A percentile compares a stretch with the other conserved stretches of the same genome.
Evolutionary conservation across 2,888 invertebrate species (phyloP).

Genomic region (Tetrapedia diversipes): DNA sequence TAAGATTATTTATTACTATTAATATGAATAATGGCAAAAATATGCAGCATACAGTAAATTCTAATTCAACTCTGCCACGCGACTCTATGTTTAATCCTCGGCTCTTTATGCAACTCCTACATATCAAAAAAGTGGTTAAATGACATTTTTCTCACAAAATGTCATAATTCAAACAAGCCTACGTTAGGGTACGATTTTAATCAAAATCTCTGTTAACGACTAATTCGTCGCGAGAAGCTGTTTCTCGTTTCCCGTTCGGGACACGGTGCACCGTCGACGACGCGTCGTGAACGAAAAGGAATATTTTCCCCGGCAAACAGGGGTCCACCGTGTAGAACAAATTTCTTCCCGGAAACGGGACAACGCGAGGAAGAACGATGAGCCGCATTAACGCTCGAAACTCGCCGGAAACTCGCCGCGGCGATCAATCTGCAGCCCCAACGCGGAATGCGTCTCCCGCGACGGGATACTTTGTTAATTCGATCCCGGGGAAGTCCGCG

Average conservation of each 20-base stretch:
- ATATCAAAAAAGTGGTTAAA: no score
- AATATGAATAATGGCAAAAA: no score
- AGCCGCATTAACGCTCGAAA: conserved; percentile 60
- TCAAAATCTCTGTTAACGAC: conserved; percentile 28
- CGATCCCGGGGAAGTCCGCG: conserved; percentile 46
- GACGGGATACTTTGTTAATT: conserved; percentile 59
- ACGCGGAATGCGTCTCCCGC: conserved; percentile 42
- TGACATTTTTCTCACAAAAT: no score
- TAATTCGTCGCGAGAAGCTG: conserved; percentile 30
- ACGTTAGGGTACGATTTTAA: conserved; percentile 26
- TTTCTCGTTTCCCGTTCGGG: neutral
- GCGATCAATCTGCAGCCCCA: conserved; percentile 55
- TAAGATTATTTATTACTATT: no score
- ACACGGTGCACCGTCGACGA: neutral
- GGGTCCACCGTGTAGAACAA: conserved; percentile 44
- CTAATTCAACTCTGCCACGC: no score
- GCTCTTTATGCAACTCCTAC: no score
- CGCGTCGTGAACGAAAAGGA: conserved; percentile 6
- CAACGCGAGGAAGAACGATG: conserved; percentile 59
- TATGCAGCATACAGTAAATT: no score
- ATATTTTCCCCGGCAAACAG: conserved; percentile 48
- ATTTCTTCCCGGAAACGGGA: conserved; percentile 37
- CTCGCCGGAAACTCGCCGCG: conserved; percentile 57
- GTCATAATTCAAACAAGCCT: no score
- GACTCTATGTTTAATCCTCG: no score